A percentile compares a stretch with the other conserved stretches of the same genome.
phyloP scores from a whole-genome alignment of 1,140 invertebrate species.

The Halesus radiatus region DNA sequence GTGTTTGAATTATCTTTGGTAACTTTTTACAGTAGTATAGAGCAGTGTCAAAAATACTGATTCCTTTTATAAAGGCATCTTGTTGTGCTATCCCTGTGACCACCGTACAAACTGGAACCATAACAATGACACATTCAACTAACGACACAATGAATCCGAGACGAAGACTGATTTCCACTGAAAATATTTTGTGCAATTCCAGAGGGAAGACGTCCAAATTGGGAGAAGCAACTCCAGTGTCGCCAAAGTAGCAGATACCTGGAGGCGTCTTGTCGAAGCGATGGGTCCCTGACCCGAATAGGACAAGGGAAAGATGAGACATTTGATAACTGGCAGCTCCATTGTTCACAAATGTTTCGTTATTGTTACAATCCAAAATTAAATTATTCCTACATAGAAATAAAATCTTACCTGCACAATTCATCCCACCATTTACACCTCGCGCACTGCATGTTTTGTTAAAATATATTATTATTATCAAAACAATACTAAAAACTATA shows the following conservation, averaged over 20 bases:
- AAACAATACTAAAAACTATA: background rate
- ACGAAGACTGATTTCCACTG: background rate
- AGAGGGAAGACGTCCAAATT: too few relatives aligned
- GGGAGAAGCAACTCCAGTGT: too few relatives aligned
- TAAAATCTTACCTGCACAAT: slow-evolving; percentile 49
- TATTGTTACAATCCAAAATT: background rate
- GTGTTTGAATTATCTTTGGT: slow-evolving; percentile 41
- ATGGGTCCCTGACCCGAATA: too few relatives aligned
- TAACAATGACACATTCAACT: background rate
- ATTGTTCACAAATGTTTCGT: too few relatives aligned
- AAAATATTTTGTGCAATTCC: too few relatives aligned
- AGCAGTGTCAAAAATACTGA: slow-evolving; percentile 45
- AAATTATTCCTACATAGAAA: too few relatives aligned
- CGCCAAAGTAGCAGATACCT: too few relatives aligned
- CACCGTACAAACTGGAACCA: slow-evolving; percentile 50
- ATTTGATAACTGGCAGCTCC: too few relatives aligned
- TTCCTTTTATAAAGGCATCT: slow-evolving; percentile 50
- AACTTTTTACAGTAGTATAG: slow-evolving; percentile 49
- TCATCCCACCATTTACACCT: slow-evolving; percentile 53
- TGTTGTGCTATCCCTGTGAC: slow-evolving; percentile 50
- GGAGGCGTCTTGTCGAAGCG: too few relatives aligned
- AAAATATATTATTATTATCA: background rate
- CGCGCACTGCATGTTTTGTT: slow-evolving; percentile 26
- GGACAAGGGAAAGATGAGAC: too few relatives aligned
- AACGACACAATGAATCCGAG: background rate